Base-by-base conservation (phyloP, 2,113 vertebrate species). In the Cyanocitta stelleri region DNA sequence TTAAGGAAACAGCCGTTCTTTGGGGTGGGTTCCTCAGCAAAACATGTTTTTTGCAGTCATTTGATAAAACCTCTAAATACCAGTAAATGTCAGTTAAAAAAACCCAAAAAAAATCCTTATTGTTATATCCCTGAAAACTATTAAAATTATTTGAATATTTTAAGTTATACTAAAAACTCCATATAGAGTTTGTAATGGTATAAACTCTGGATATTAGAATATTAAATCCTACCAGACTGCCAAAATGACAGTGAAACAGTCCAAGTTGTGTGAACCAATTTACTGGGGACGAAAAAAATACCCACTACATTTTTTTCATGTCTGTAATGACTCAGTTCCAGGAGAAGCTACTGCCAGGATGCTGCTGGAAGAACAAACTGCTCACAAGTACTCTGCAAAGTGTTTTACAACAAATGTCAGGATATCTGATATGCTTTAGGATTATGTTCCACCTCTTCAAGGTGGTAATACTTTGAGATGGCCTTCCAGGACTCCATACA, bases 51-150 rank as follows among this genome's bases (percentile, higher is more conserved):
- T 54, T 77, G 39, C 11, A 37, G 20, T 30, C 9, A 44, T 68
- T 69, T 86, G 37, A 85, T 27, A 61, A 74, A 89, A 35, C 13
- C 56, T 56, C 68, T 35, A 30, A 66, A 49, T 29, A 62, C 8
- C 15, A 89, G 33, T 7, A 83, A 66, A 77, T 54, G 7, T 7
- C 46, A 87, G 16, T 35, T 48, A 13, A 37, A 56, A 74, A 54
- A 52, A 23, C 6, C 3, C 5, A 1, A 13, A 43, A n/a, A 1
- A 2, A 5, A 3, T 1, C 1, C 32, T 32, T 21, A n/a, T 41
- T 59, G 77, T 61, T 68, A 9, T 43, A 56, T 33, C 18, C 48
- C 46, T 59, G 27, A 63, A 93, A 88, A 44, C 12, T 24, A 69
- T 75, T 30, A 26, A 59, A 85, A 49, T 35, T 13, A 7, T 19